Evolutionary conservation across 2,113 vertebrate species (phyloP), one percentile per base, ranked within the genome.

Genomic region (Zapornia atra): DNA sequence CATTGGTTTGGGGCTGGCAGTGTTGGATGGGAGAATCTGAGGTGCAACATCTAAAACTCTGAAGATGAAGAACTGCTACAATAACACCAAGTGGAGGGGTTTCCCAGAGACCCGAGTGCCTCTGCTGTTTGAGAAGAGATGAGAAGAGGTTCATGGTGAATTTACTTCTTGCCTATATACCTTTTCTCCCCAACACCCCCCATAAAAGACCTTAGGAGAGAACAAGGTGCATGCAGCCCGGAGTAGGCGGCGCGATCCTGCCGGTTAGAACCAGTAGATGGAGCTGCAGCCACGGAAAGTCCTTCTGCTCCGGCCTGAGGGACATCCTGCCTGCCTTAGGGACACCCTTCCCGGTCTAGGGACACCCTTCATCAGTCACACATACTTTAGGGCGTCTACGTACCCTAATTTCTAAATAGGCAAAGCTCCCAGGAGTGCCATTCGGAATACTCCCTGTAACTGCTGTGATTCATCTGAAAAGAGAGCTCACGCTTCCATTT

Each of bases 221-320:
- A 33, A 5, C 25, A 4, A 5, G 53, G 29, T 38, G 7, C 34
- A 12, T 25, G 36, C 3, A 57, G 44, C 34, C 64, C 1, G 2
- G 34, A 9, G 14, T 25, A 4, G 3, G 34, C 75, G 46, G 33
- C 17, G 17, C 1, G 22, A 25, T 24, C 12, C 22, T 31, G 24
- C 10, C 44, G 18, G 5, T 8, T 12, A 28, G 24, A 21, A 50
- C 86, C 96, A 48, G 86, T 29, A 97, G 97, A 38, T 94, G 97
- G 97, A 44, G 85, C 93, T 85, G 16, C 86, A 31, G 33, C 65
- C 84, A 15, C 91, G 61, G 68, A 44, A 51, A 80, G 29, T 29
- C 21, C 31, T 15, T 48, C 56, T 46, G 17, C 44, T 25, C 50
- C 25, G 25, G 25, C 4, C 50, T 15, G 11, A 26, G 50, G 24